Percentiles rank a stretch among this genome's conserved stretches.
Conservation (phyloP, 1,140 invertebrate species). For the Diabrotica undecimpunctata region DNA sequence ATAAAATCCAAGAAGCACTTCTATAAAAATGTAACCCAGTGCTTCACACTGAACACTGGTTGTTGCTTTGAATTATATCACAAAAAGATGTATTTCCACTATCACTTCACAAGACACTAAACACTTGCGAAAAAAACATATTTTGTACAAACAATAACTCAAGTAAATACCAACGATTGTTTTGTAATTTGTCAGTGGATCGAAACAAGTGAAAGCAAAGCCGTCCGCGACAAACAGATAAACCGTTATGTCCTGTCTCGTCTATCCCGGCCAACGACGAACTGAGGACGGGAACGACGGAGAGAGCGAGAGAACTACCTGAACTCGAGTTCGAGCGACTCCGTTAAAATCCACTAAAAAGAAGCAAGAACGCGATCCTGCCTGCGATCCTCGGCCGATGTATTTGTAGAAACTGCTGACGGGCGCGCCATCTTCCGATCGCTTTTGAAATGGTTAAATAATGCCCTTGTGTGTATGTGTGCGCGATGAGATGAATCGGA, state of each 20-base stretch:
- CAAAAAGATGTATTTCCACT: neutral
- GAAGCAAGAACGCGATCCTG: neutral
- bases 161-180: no score
- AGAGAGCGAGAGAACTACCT: neutral
- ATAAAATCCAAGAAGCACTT: no score
- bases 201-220: neutral
- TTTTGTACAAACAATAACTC: neutral
- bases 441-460: neutral
- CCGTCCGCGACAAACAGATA: neutral
- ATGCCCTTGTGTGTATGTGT: neutral
- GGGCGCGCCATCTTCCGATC: neutral
- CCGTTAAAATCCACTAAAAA: constrained; percentile 2
- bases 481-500: neutral
- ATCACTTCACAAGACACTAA: neutral
- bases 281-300: neutral
- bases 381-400: neutral
- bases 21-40: no score
- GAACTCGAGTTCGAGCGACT: neutral
- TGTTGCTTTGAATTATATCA: neutral
- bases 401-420: neutral
- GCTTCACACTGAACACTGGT: no score
- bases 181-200: neutral
- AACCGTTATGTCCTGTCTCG: neutral
- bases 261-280: neutral
- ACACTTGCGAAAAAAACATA: neutral